Percentiles rank a stretch among this genome's conserved stretches.
Evolutionary conservation across 2,113 vertebrate species (phyloP).

Genomic region (Lamprotornis superbus): DNA sequence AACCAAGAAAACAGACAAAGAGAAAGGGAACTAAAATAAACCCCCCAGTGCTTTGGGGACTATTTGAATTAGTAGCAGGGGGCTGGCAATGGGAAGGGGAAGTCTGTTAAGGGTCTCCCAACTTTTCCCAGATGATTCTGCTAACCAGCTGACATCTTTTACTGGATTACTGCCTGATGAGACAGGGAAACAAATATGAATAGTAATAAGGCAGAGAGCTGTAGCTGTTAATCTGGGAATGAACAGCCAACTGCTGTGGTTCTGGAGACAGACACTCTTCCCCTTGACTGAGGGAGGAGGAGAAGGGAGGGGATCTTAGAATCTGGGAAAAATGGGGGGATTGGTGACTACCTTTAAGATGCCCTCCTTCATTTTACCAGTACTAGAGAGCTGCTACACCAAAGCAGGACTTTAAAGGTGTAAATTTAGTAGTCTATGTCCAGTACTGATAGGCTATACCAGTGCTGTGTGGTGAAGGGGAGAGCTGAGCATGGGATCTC

Average conservation of each 20-base stretch:
- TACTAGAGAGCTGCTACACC: neutral
- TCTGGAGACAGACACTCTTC: neutral
- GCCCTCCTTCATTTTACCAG: neutral
- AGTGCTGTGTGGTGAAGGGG: neutral
- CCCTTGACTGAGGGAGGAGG: neutral
- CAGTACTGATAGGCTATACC: neutral
- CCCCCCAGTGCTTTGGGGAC: neutral
- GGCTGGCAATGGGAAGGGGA: neutral
- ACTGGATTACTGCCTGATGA: constrained; percentile 10
- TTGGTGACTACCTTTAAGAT: neutral
- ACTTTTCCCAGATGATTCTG: constrained; percentile 28
- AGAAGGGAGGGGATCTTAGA: neutral
- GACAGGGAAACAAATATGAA: neutral
- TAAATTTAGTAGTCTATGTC: neutral
- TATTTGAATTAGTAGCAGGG: neutral
- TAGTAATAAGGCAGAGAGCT: neutral
- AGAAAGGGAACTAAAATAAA: neutral
- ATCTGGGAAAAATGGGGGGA: neutral
- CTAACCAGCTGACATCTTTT: neutral
- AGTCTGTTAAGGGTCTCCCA: constrained; percentile 6
- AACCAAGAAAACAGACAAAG: neutral
- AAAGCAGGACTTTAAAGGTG: neutral
- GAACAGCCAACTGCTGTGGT: neutral
- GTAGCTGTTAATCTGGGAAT: neutral
- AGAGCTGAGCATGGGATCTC: neutral